Conservation (phyloP, 2,113 vertebrate genomes). For the Murina feae region DNA sequence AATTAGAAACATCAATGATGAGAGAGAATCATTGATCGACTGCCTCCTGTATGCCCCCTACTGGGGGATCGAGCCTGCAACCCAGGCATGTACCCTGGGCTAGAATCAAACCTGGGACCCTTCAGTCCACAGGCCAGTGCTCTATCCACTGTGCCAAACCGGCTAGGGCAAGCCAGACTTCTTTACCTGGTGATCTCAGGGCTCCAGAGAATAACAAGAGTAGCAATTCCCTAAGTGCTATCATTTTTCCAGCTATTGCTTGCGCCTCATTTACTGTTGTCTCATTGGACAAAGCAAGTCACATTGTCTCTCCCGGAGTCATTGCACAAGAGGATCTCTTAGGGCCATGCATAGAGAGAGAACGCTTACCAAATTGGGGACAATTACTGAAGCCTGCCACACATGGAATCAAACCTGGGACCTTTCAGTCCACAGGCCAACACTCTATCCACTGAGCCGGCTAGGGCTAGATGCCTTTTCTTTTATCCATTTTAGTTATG, state of each 20-base stretch:
- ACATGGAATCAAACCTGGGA: no score
- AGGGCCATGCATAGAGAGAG: not conserved
- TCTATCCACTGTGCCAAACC: no score
- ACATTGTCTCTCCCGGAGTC: not conserved
- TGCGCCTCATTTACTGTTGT: not conserved
- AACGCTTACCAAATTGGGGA: not conserved
- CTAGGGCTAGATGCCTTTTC: not conserved
- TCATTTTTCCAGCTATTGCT: not conserved
- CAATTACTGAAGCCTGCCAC: not conserved
- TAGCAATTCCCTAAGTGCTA: not conserved
- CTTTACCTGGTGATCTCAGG: not conserved
- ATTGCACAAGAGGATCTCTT: not conserved
- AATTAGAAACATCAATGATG: no score
- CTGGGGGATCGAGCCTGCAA: no score
- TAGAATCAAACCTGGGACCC: no score
- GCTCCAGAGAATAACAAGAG: not conserved
- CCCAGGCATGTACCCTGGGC: no score
- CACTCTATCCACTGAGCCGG: no score
- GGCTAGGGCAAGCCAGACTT: not conserved
- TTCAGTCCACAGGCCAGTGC: no score
- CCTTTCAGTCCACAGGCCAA: no score
- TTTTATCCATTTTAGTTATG: constrained; percentile 11
- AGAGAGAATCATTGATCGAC: no score
- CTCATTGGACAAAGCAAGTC: not conserved
- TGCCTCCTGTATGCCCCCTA: no score